Percentiles rank a stretch among this genome's conserved stretches.
phyloP scores from a whole-genome alignment of 2,113 vertebrate species.

The Corapipo altera region DNA sequence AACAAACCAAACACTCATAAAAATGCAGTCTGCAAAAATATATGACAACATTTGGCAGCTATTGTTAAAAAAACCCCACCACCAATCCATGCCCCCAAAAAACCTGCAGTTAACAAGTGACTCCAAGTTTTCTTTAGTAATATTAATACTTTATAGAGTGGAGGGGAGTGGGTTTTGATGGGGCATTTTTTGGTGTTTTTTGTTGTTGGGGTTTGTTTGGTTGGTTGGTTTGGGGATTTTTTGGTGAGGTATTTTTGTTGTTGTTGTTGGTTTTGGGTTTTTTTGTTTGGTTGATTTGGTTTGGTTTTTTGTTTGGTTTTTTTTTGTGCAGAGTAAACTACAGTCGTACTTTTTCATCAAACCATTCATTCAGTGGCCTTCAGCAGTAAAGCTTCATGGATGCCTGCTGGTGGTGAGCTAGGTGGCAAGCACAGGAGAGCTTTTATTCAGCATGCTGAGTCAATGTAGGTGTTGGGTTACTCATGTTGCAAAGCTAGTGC shows the following conservation, averaged over 20 bases:
- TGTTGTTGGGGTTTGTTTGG: neutral
- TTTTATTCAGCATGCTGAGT: accelerated
- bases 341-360: neutral
- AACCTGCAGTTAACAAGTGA: neutral
- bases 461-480: neutral
- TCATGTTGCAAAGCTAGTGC: neutral
- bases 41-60: neutral
- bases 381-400: neutral
- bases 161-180: neutral
- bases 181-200: accelerated
- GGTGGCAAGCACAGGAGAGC: neutral
- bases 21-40: neutral
- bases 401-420: neutral
- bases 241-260: neutral
- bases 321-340: neutral
- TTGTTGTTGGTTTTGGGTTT: neutral
- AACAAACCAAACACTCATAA: neutral
- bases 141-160: neutral
- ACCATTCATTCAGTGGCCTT: neutral
- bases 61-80: neutral
- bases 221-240: neutral
- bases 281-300: neutral
- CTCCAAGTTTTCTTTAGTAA: neutral
- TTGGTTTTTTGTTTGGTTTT: neutral
- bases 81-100: neutral